phyloP scores from a whole-genome alignment of 2,888 invertebrate species.

The Hemicrepidius hirtus region DNA sequence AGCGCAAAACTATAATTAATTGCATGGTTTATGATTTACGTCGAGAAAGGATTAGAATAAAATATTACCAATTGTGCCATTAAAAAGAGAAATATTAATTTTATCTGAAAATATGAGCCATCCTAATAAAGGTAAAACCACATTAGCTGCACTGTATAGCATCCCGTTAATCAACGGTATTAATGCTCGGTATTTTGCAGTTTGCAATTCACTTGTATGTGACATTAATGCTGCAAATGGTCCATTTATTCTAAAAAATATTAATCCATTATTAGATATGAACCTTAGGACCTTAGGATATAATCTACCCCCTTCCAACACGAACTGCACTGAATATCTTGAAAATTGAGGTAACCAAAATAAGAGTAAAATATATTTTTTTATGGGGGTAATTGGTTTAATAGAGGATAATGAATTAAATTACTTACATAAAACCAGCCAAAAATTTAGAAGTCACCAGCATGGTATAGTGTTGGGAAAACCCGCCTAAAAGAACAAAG shows the following conservation, averaged over 20 bases:
- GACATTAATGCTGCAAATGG: constrained; percentile 84
- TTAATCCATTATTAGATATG: too few relatives aligned
- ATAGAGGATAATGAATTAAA: background rate
- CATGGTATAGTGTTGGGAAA: constrained; percentile 80
- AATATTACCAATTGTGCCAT: constrained; percentile 29
- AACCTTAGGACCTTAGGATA: too few relatives aligned
- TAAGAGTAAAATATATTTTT: too few relatives aligned
- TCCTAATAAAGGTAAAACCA: constrained; percentile 82
- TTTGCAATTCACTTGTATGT: constrained; percentile 84
- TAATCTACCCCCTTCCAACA: too few relatives aligned
- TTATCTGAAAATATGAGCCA: constrained; percentile 81
- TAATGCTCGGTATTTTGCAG: constrained; percentile 77
- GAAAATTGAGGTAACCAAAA: too few relatives aligned
- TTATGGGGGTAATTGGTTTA: too few relatives aligned
- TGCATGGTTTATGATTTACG: background rate
- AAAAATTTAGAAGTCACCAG: constrained; percentile 82
- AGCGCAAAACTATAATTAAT: constrained; percentile 73
- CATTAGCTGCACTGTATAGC: constrained; percentile 79
- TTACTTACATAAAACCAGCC: constrained; percentile 83
- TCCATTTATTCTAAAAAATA: constrained; percentile 76
- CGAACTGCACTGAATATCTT: too few relatives aligned
- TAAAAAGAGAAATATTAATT: constrained; percentile 70
- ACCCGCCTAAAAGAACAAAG: constrained; percentile 78
- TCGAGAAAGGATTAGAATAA: background rate
- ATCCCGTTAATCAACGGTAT: constrained; percentile 80